Evolutionary conservation across 2,113 vertebrate species (phyloP).

Genomic region (Lophura nycthemera): DNA sequence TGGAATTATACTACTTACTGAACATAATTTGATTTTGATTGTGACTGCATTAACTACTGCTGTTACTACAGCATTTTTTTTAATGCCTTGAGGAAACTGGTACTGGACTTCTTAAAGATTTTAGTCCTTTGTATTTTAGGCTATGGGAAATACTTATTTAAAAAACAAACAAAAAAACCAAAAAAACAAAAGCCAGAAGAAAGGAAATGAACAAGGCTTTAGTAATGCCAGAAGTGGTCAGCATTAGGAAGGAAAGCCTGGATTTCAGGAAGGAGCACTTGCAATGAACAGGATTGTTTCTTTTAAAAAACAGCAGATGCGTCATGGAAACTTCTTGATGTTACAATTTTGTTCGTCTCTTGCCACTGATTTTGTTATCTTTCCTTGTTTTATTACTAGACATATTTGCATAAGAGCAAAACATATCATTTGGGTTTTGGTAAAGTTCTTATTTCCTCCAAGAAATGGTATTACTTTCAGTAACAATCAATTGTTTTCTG

Average conservation of each 20-base stretch:
- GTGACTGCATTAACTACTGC: neutral
- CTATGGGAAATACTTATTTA: neutral
- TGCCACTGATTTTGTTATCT: constrained; percentile 24
- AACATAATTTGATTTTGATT: neutral
- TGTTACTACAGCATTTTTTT: neutral
- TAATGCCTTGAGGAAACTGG: neutral
- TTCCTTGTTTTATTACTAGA: constrained; percentile 16
- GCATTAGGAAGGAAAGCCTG: neutral
- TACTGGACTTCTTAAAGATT: neutral
- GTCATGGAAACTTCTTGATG: neutral
- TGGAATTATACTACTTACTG: constrained; percentile 17
- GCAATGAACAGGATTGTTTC: constrained; percentile 1
- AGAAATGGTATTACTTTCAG: neutral
- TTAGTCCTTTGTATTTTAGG: neutral
- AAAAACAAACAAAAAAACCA: neutral
- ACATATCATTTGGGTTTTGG: neutral
- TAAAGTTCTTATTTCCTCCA: neutral
- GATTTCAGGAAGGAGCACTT: neutral
- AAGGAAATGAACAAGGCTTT: neutral
- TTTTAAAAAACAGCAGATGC: constrained; percentile 44
- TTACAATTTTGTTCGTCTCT: constrained; percentile 37
- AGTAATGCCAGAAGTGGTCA: neutral
- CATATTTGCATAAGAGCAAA: constrained; percentile 35
- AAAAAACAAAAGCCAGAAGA: neutral
- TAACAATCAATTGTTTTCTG: neutral